phyloP scores from a whole-genome alignment of 2,888 invertebrate genomes.

The Drosophila prolongata region DNA sequence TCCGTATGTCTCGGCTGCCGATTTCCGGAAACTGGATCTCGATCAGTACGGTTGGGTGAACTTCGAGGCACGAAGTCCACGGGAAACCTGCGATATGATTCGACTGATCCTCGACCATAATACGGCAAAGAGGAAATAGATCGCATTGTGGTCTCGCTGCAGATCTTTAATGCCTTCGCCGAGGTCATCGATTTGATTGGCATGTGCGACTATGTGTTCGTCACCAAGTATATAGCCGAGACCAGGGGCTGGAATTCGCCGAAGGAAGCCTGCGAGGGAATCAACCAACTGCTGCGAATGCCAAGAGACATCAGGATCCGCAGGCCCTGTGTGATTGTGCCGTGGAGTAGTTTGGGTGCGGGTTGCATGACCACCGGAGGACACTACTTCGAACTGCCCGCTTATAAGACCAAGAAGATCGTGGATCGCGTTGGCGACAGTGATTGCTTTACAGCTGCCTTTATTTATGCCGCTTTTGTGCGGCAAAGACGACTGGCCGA shows the following conservation, averaged over 20 bases:
- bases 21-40: constrained; percentile 85
- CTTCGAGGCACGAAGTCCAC: constrained; percentile 86
- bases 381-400: constrained; percentile 83
- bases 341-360: constrained; percentile 85
- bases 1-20: constrained; percentile 83
- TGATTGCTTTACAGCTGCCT: constrained; percentile 88
- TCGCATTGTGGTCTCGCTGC: constrained; percentile 86
- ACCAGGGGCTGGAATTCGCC: constrained; percentile 85
- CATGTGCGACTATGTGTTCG: constrained; percentile 86
- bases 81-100: constrained; percentile 86
- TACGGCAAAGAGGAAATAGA: constrained; percentile 42
- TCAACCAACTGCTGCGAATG: constrained; percentile 72
- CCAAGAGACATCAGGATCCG: constrained; percentile 67
- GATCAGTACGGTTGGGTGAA: constrained; percentile 88
- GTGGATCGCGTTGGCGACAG: constrained; percentile 89
- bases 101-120: constrained; percentile 85
- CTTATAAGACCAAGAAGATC: constrained; percentile 85
- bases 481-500: constrained; percentile 82
- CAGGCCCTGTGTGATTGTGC: constrained; percentile 77
- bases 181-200: constrained; percentile 79
- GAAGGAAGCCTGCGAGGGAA: constrained; percentile 85
- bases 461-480: constrained; percentile 85
- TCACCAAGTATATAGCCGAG: constrained; percentile 87
- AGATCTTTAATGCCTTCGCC: constrained; percentile 86
- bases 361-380: constrained; percentile 77